phyloP scores from a whole-genome alignment of 2,888 invertebrate species.

The Mylabris sibirica region DNA sequence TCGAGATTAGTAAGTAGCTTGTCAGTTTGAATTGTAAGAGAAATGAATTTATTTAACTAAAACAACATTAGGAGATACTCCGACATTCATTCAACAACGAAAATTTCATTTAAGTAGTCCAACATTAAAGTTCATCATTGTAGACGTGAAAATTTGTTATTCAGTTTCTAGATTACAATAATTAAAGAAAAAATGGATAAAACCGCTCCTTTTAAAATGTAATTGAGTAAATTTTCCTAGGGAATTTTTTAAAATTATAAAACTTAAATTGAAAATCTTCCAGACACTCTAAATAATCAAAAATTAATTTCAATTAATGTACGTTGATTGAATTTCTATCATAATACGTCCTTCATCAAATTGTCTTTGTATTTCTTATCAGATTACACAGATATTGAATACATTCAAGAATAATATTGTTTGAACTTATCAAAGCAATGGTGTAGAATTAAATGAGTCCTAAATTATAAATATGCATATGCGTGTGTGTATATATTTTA shows the following conservation, averaged over 20 bases:
- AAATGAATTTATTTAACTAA: slow-evolving; percentile 22
- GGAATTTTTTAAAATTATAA: neutral
- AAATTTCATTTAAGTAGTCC: slow-evolving; percentile 19
- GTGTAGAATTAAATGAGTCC: neutral
- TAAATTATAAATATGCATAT: neutral
- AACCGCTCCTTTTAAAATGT: neutral
- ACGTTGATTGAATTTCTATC: neutral
- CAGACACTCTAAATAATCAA: neutral
- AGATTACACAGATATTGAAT: neutral
- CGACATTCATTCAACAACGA: slow-evolving; percentile 17
- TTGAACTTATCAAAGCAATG: slow-evolving; percentile 11
- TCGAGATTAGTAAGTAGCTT: slow-evolving; percentile 21
- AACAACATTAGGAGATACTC: slow-evolving; percentile 24
- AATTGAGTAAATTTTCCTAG: neutral
- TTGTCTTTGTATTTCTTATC: neutral
- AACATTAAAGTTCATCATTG: neutral
- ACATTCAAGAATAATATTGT: neutral
- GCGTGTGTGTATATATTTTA: neutral
- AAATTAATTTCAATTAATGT: neutral
- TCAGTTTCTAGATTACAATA: neutral
- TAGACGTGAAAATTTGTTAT: neutral
- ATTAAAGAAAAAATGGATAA: neutral
- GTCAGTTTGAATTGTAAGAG: slow-evolving; percentile 24
- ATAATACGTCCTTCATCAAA: too few species aligned
- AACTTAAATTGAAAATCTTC: neutral